A percentile compares a stretch with the other conserved stretches of the same genome.
Evolutionary conservation across 2,113 vertebrate genomes (phyloP).

Genomic region (Spea multiplicata): DNA sequence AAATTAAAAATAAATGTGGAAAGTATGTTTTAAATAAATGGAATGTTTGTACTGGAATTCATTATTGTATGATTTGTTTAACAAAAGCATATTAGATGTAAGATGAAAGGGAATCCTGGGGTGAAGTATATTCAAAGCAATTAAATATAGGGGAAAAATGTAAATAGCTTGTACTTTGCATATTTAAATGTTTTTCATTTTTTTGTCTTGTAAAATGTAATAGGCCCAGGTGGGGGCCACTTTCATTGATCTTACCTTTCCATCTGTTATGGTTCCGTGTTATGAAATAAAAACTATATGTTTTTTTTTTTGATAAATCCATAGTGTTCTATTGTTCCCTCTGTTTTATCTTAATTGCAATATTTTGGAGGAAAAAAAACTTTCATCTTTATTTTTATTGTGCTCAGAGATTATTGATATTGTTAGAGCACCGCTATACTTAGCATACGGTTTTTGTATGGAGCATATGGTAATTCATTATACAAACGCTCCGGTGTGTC

Average conservation of each 20-base stretch:
- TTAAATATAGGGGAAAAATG: not conserved
- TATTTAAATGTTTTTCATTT: not conserved
- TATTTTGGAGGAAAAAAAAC: not conserved
- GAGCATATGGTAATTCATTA: too few relatives aligned
- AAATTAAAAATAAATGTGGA: too few relatives aligned
- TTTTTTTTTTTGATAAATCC: not conserved
- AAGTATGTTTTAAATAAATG: too few relatives aligned
- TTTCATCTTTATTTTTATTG: not conserved
- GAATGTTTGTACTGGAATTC: too few relatives aligned
- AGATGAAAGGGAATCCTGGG: not conserved
- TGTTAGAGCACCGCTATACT: too few relatives aligned
- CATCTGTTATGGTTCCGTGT: not conserved
- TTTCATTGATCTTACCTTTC: not conserved
- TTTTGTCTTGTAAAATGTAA: not conserved
- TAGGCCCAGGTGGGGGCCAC: not conserved
- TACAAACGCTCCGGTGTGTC: too few relatives aligned
- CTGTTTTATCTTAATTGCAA: not conserved
- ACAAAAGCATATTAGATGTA: not conserved
- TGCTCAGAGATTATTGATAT: too few relatives aligned
- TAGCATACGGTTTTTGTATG: too few relatives aligned
- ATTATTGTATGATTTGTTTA: not conserved
- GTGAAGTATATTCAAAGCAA: not conserved
- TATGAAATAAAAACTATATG: not conserved
- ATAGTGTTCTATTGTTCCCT: not conserved
- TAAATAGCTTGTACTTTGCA: not conserved